Percentiles rank a stretch among this genome's conserved stretches.
Conservation (phyloP, 2,797 vertebrate genomes). For the Helicolenus hilgendorfi region DNA sequence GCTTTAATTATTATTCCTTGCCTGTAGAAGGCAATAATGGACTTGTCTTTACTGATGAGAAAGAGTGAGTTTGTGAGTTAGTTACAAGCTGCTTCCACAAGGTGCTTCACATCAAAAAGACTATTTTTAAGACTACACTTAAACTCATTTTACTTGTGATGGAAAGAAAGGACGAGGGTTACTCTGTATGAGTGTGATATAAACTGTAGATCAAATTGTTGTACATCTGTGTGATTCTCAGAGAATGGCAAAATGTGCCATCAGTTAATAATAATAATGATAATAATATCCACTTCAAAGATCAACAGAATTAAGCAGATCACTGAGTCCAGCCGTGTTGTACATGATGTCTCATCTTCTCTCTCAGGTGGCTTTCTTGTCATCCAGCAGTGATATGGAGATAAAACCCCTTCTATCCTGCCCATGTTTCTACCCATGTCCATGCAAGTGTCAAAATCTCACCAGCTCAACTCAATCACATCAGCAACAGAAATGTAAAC, state of each 20-base stretch:
- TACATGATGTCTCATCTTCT: constrained; percentile 65
- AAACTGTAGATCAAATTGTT: background rate
- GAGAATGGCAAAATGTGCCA: background rate
- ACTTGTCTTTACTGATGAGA: background rate
- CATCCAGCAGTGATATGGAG: constrained; percentile 54
- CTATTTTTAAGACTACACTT: background rate
- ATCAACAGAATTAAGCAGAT: background rate
- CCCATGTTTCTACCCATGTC: constrained; percentile 1
- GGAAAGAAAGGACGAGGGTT: background rate
- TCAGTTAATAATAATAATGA: background rate
- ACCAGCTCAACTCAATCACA: constrained; percentile 52
- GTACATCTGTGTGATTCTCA: background rate
- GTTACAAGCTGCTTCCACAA: background rate
- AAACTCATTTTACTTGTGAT: background rate
- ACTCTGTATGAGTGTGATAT: background rate
- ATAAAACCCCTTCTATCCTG: background rate
- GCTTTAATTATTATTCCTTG: background rate
- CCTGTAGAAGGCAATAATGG: background rate
- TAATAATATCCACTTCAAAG: background rate
- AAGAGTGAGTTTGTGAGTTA: background rate
- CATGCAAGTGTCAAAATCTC: constrained; percentile 44
- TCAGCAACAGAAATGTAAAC: constrained; percentile 56
- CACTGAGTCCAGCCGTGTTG: constrained; percentile 5
- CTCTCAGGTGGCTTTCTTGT: constrained; percentile 79
- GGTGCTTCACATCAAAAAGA: constrained; percentile 19